Base-by-base conservation (phyloP, 1,140 invertebrate species). In the Trichogramma pretiosum region DNA sequence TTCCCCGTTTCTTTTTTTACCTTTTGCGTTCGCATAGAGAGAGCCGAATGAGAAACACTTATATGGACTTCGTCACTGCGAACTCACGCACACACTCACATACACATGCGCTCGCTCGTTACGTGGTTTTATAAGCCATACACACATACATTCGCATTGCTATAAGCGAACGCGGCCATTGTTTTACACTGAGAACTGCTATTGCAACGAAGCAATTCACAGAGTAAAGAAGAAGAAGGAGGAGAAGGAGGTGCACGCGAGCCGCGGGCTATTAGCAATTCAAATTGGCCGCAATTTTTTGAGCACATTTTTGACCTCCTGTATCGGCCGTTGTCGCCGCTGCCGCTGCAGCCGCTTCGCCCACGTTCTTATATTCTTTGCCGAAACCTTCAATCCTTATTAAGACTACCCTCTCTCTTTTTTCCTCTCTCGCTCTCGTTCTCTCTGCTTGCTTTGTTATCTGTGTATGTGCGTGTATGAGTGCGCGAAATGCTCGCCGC, bases 221-320 rank as follows among this genome's bases (percentile, higher is more conserved):
- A 37, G 43, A 46, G 43, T 54, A 46, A 51, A 26, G 37, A 42
- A 56, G 35, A 38, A 44, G 46, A 36, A 21, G 17, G 18, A 36
- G 39, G 61, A 56, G 52, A 44, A 42, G 49, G 48, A 50, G 42
- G 23, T 58, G 51, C 57, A 59, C 50, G 57, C 56, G 53, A n/a
- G n/a, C n/a, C 58, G 46, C 50, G 52, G 55, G 53, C 43, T 58
- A 70, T 72, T 70, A 72, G 67, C 68, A 72, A 72, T 72, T 72
- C 69, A 70, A 72, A 72, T 72, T 69, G 69, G 65, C 67, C 68
- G 70, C 68, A 72, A 70, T 72, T 72, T 72, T 71, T 72, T 72
- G 62, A 72, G 63, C 63, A 65, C 70, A 70, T 70, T 72, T 72
- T 72, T 72, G 68, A 72, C 70, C 70, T 72, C 70, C 70, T 71